A percentile compares a stretch with the other conserved stretches of the same genome.
These are phyloP conservation scores for Cryptoprocta ferox DNA, from an alignment of 2,797 vertebrate species.

Conservation along the genomic window DNA sequence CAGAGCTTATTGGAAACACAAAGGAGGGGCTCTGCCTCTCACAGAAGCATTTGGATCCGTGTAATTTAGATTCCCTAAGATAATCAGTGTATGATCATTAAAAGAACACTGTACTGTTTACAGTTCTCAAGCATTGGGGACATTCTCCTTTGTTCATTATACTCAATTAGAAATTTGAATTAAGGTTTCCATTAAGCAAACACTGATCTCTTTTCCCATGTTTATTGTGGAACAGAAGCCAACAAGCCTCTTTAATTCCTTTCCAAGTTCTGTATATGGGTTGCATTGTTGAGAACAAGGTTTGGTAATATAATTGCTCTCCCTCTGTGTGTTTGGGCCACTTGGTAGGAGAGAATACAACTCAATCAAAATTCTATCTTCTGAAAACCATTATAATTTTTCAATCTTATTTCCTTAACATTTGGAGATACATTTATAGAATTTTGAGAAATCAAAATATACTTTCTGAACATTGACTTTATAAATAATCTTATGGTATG, in stretches of 20 bases:
- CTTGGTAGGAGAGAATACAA: slow-evolving; percentile 11
- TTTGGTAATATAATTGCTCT: slow-evolving; percentile 63
- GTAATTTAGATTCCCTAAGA: slow-evolving; percentile 46
- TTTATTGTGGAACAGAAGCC: slow-evolving; percentile 66
- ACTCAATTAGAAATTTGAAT: slow-evolving; percentile 76
- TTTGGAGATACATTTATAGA: background rate
- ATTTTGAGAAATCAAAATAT: slow-evolving; percentile 21
- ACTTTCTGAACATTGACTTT: background rate
- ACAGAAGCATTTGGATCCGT: background rate
- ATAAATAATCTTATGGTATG: background rate
- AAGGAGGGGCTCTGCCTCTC: background rate
- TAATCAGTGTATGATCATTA: slow-evolving; percentile 55
- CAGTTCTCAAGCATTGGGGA: slow-evolving; percentile 69
- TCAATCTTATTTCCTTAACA: slow-evolving; percentile 11
- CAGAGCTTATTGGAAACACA: background rate
- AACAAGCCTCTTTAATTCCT: slow-evolving; percentile 68
- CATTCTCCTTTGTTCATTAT: slow-evolving; percentile 73
- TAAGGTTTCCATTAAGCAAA: slow-evolving; percentile 77
- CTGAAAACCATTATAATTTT: slow-evolving; percentile 38
- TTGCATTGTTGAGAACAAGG: slow-evolving; percentile 34
- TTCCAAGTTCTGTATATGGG: slow-evolving; percentile 66
- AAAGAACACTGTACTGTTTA: slow-evolving; percentile 63
- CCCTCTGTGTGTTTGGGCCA: background rate
- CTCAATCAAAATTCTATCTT: slow-evolving; percentile 6
- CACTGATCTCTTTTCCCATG: slow-evolving; percentile 72